Evolutionary conservation across 2,888 invertebrate genomes (phyloP), one percentile per base, ranked within the genome.

Genomic region (Cylloceria caligata): DNA sequence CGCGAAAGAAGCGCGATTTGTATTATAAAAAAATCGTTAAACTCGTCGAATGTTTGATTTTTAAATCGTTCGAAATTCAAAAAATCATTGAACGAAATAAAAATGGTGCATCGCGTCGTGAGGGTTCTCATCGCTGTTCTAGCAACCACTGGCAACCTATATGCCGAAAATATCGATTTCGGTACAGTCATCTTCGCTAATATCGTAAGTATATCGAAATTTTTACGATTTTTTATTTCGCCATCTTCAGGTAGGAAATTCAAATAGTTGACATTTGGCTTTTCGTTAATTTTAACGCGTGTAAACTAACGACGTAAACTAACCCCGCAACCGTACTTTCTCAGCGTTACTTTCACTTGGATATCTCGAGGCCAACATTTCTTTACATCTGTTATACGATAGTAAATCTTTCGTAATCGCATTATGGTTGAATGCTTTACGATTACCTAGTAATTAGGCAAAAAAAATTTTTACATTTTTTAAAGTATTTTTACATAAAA

Each of bases 141-240:
- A n/a, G 71, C 72, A 19, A 68, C 45, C 11, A 45, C 69, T 30
- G 64, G 57, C 27, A 75, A 75, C 36, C 75, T 76, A 42, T 36
- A 30, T 16, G 82, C 82, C 79, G 71, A 82, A 76, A 65, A 82
- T 68, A 65, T 76, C 52, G 86, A 89, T 69, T 80, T 90, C 21
- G 91, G 91, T 60, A 87, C 80, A 39, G 82, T 92, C 16, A 79
- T 92, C 60, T 91, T 92, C 62, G 89, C 91, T 2, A 92, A 90
- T 83, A 71, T 92, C n/a, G 92, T 92, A 83, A 91, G 92, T 90
- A 82, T 13, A 73, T 72, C 65, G 1, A 27, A 24, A 11, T 34
- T 9, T 34, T 19, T 9, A 7, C 19, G 0, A 1, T 57, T 0
- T n/a, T 57, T 34, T n/a, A 11, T 57, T 34, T 34, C 0, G 16